These are phyloP conservation scores for Drosophila colorata DNA, from an alignment of 2,888 invertebrate genomes.

Conservation along the genomic window DNA sequence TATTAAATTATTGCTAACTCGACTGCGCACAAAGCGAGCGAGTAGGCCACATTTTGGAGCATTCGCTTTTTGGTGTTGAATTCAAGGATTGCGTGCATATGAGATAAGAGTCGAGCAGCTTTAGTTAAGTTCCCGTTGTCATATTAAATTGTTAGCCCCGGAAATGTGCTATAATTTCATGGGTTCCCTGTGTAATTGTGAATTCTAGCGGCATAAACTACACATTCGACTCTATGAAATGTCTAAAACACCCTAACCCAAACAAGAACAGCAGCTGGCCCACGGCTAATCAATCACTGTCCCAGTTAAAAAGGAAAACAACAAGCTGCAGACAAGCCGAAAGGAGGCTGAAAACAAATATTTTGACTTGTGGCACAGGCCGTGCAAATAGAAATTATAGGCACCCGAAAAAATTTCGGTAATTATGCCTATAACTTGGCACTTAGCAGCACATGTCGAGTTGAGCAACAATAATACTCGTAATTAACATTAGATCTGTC, in stretches of 20 bases:
- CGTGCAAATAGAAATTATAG: slow-evolving; percentile 13
- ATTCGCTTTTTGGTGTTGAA: neutral
- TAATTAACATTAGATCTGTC: slow-evolving; percentile 77
- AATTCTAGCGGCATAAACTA: neutral
- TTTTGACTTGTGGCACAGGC: slow-evolving; percentile 48
- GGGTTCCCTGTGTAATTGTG: neutral
- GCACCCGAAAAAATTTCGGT: slow-evolving; percentile 40
- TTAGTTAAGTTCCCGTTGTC: neutral
- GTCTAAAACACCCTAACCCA: neutral
- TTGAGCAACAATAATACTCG: slow-evolving; percentile 55
- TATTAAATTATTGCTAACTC: slow-evolving; percentile 49
- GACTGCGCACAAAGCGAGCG: slow-evolving; percentile 3
- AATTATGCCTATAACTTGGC: slow-evolving; percentile 64
- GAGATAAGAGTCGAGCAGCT: neutral
- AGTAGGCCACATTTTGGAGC: neutral
- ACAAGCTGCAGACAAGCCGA: slow-evolving; percentile 8
- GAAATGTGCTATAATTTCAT: neutral
- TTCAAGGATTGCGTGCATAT: neutral
- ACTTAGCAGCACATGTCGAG: slow-evolving; percentile 61
- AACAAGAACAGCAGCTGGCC: slow-evolving; percentile 26
- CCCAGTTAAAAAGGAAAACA: slow-evolving; percentile 4
- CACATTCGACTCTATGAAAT: neutral
- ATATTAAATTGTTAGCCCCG: slow-evolving; percentile 1
- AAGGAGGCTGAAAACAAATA: slow-evolving; percentile 24
- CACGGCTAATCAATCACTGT: slow-evolving; percentile 64